Conservation (phyloP, 2,888 invertebrate genomes). For the Ectemnius lituratus region DNA sequence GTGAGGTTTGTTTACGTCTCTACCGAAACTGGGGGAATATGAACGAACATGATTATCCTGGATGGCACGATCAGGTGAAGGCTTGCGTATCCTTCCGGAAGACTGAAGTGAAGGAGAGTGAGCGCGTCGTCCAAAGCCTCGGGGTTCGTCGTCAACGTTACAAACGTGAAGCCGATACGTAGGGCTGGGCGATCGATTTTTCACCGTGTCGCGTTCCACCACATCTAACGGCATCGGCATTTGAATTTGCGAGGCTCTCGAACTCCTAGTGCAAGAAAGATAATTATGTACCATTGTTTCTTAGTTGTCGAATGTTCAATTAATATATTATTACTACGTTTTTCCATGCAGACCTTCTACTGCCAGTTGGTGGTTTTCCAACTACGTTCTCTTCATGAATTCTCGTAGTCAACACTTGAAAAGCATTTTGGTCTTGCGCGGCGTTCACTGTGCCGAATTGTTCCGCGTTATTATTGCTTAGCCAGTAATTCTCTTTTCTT, state of each 20-base stretch:
- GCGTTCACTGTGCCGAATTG: constrained; percentile 66
- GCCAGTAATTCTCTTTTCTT: constrained; percentile 68
- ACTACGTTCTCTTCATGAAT: constrained; percentile 70
- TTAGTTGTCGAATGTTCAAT: too few species aligned
- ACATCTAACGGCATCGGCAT: constrained; percentile 54
- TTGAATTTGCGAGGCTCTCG: constrained; percentile 60
- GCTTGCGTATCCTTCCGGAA: constrained; percentile 60
- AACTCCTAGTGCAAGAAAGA: constrained; percentile 47
- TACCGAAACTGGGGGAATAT: constrained; percentile 73
- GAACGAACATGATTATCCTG: constrained; percentile 58
- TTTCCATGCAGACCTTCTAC: constrained; percentile 63
- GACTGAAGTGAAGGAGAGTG: constrained; percentile 62
- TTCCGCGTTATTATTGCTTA: constrained; percentile 65
- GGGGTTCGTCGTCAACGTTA: constrained; percentile 74
- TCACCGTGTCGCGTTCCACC: constrained; percentile 49
- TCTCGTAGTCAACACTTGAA: constrained; percentile 69
- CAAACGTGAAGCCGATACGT: constrained; percentile 75
- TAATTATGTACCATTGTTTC: neutral
- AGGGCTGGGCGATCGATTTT: constrained; percentile 77
- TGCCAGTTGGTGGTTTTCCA: constrained; percentile 69
- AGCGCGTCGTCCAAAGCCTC: constrained; percentile 62
- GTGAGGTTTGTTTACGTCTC: constrained; percentile 42
- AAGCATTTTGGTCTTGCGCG: constrained; percentile 70
- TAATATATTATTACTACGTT: too few species aligned
- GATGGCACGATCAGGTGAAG: constrained; percentile 55